Conservation (phyloP, 1,140 invertebrate genomes). For the Asobara japonica region DNA sequence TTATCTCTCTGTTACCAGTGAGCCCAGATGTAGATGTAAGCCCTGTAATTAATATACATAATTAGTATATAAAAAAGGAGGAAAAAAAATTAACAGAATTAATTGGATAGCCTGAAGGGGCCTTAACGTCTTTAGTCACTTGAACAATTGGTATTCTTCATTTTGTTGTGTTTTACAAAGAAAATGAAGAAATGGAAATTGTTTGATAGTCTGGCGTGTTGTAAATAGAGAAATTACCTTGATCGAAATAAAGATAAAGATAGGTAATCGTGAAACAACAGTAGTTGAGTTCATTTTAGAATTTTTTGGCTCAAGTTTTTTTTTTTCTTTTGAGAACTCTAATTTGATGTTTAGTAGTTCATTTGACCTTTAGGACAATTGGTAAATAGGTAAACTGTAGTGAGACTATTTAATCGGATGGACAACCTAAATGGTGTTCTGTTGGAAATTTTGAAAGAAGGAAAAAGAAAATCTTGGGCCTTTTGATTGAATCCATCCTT, state of each 20-base stretch:
- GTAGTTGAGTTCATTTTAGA: slow-evolving; percentile 3
- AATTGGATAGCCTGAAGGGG: slow-evolving; percentile 39
- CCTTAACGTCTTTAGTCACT: slow-evolving; percentile 48
- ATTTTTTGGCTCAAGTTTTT: slow-evolving; percentile 4
- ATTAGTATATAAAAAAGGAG: slow-evolving; percentile 24
- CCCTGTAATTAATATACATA: slow-evolving; percentile 26
- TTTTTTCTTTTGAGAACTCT: slow-evolving; percentile 1
- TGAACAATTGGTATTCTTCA: slow-evolving; percentile 40
- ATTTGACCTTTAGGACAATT: slow-evolving; percentile 9
- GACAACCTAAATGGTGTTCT: no score
- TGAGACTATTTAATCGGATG: neutral
- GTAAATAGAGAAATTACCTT: slow-evolving; percentile 41
- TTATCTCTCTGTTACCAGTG: neutral
- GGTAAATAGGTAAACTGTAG: neutral
- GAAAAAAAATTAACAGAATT: slow-evolving; percentile 9
- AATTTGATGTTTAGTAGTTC: neutral
- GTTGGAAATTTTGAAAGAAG: no score
- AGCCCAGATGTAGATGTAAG: slow-evolving; percentile 20
- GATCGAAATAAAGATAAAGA: slow-evolving; percentile 43
- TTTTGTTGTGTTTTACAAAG: slow-evolving; percentile 34
- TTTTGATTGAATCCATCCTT: no score
- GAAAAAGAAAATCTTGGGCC: no score
- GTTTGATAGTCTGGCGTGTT: slow-evolving; percentile 44
- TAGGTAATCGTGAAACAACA: slow-evolving; percentile 30
- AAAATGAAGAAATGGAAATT: slow-evolving; percentile 7